phyloP scores from a whole-genome alignment of 2,888 invertebrate genomes.

The Lumbricus terrestris region DNA sequence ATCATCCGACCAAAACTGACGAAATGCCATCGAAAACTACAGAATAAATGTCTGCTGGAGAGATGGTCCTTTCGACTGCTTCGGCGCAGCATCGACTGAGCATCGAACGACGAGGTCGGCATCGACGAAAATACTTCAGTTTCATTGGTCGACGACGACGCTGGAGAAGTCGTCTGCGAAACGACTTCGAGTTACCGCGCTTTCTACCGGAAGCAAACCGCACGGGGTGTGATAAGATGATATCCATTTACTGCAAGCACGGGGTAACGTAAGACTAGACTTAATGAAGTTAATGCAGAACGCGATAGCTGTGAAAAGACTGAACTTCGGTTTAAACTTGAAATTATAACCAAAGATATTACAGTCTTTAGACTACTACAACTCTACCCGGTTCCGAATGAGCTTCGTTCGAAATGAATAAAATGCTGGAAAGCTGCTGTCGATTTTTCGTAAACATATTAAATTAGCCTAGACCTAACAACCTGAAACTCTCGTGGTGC shows the following conservation, averaged over 20 bases:
- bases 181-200: background rate
- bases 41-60: background rate
- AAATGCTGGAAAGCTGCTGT: no score
- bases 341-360: no score
- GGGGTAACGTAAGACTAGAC: background rate
- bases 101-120: background rate
- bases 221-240: background rate
- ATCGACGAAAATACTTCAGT: background rate
- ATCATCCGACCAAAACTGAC: background rate
- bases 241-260: background rate
- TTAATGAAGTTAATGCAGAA: background rate
- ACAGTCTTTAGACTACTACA: no score
- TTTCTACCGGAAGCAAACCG: background rate
- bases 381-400: no score
- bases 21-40: background rate
- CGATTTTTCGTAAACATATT: no score
- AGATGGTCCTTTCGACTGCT: background rate
- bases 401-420: no score
- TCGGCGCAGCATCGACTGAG: background rate
- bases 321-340: background rate
- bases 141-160: background rate
- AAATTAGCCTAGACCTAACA: no score
- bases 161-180: background rate
- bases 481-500: no score
- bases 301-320: background rate